These are phyloP conservation scores for Aviceda subcristata DNA, from an alignment of 2,113 vertebrate genomes.

Conservation along the genomic window DNA sequence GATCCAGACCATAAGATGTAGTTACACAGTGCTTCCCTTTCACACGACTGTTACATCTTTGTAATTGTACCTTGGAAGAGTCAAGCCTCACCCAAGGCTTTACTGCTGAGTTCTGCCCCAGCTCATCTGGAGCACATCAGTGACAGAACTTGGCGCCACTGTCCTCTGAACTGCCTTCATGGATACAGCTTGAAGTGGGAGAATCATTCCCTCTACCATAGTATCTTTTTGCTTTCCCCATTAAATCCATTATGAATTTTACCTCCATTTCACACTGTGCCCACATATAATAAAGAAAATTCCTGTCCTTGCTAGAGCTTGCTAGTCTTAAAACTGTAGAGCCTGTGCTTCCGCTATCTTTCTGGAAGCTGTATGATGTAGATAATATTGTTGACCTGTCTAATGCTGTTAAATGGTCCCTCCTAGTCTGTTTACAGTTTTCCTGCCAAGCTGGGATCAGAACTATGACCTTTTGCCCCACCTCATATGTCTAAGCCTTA, in stretches of 20 bases:
- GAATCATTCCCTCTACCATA: background rate
- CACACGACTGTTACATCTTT: background rate
- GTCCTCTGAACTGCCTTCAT: background rate
- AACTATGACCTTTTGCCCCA: conserved; percentile 61
- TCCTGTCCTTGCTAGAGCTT: background rate
- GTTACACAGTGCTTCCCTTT: background rate
- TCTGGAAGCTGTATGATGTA: conserved; percentile 23
- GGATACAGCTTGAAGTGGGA: background rate
- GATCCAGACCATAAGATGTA: background rate
- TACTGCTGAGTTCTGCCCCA: background rate
- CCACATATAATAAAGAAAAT: background rate
- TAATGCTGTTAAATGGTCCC: conserved; percentile 64
- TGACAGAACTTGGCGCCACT: background rate
- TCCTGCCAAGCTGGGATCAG: conserved; percentile 59
- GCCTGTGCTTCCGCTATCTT: background rate
- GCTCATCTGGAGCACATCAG: background rate
- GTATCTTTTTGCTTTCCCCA: background rate
- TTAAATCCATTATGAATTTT: conserved; percentile 15
- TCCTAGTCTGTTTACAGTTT: conserved; percentile 64
- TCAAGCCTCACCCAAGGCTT: background rate
- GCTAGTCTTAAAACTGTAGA: background rate
- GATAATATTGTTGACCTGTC: conserved; percentile 61
- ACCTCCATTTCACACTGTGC: background rate
- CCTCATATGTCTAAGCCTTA: conserved; percentile 62
- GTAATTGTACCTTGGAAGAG: background rate